Evolutionary conservation across 2,888 invertebrate species (phyloP).

Genomic region (Drosophila merina): DNA sequence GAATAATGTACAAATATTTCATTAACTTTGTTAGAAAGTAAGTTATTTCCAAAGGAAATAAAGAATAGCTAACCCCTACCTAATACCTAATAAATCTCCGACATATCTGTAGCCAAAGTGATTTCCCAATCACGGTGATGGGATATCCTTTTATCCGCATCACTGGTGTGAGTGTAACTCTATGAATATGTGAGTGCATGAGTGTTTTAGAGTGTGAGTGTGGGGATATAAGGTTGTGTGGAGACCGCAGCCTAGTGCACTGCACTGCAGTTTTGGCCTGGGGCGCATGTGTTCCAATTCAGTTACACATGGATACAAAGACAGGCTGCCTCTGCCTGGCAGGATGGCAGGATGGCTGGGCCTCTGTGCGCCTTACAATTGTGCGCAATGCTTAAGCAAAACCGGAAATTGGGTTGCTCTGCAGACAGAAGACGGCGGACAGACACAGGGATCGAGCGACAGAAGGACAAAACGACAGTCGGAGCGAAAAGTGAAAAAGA

Average conservation of each 20-base stretch:
- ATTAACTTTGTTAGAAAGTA: neutral
- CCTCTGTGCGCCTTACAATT: slow-evolving; percentile 58
- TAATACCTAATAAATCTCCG: neutral
- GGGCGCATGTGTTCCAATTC: slow-evolving; percentile 77
- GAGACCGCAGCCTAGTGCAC: slow-evolving; percentile 64
- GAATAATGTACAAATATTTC: neutral
- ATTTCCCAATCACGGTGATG: slow-evolving; percentile 16
- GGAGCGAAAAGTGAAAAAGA: slow-evolving; percentile 49
- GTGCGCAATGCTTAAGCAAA: slow-evolving; percentile 77
- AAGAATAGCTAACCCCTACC: neutral
- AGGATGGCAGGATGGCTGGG: slow-evolving; percentile 32
- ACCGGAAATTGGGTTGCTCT: slow-evolving; percentile 79
- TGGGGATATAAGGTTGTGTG: slow-evolving; percentile 13
- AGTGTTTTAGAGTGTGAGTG: slow-evolving; percentile 27
- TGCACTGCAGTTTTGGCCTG: slow-evolving; percentile 77
- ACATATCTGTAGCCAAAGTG: neutral
- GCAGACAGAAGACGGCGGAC: slow-evolving; percentile 54
- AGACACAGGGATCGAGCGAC: slow-evolving; percentile 46
- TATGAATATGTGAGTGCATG: slow-evolving; percentile 15
- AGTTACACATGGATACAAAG: slow-evolving; percentile 61
- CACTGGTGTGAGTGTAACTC: slow-evolving; percentile 24
- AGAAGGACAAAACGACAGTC: slow-evolving; percentile 44
- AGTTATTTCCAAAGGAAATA: neutral
- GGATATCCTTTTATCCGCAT: slow-evolving; percentile 19
- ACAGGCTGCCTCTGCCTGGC: slow-evolving; percentile 19